Base-by-base conservation (phyloP, 2,888 invertebrate species). In the Myopa tessellatipennis region DNA sequence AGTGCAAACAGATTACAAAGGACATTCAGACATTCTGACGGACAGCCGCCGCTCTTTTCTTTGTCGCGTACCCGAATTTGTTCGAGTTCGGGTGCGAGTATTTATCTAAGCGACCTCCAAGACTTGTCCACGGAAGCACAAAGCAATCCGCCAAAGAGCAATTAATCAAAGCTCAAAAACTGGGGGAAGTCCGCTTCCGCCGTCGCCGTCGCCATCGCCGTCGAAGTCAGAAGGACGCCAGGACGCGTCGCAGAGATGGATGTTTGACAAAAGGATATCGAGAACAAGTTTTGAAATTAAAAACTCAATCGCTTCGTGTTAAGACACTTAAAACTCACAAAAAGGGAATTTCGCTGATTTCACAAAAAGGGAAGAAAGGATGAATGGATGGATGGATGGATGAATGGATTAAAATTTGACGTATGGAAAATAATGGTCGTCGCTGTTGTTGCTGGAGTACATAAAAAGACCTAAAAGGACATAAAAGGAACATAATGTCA, bases 1-100 rank as follows among this genome's bases (percentile, higher is more conserved):
- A 69, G 69, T 69, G 69, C 75, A 75, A 75, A 75, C 36, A 75
- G 75, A 75, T 75, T 75, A 75, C 68, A 75, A 75, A 69, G 34
- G 68, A n/a, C n/a, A n/a, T n/a, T n/a, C n/a, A 69, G 50, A 10
- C 18, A 1, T 16, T 50, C 26, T 5, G 14, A 36, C n/a, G 34
- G 38, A n/a, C 34, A 38, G 26, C 18, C 16, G 16, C 1, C 16
- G 34, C 34, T 18, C 26, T n/a, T 34, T 34, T 14, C 34, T n/a
- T 34, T 34, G 40, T 67, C 40, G 16, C n/a, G 36, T 12, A 40
- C 16, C 3, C 45, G 18, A 72, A 12, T 34, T 74, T 55, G 5
- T 34, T 55, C 52, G 34, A 18, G 34, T 55, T 70, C 26, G 34
- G 26, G 16, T 26, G 10, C 52, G 34, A 36, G 52, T 74, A 63